Evolutionary conservation across 2,888 invertebrate genomes (phyloP), one percentile per base, ranked within the genome.

Genomic region (Apotomis turbidana): DNA sequence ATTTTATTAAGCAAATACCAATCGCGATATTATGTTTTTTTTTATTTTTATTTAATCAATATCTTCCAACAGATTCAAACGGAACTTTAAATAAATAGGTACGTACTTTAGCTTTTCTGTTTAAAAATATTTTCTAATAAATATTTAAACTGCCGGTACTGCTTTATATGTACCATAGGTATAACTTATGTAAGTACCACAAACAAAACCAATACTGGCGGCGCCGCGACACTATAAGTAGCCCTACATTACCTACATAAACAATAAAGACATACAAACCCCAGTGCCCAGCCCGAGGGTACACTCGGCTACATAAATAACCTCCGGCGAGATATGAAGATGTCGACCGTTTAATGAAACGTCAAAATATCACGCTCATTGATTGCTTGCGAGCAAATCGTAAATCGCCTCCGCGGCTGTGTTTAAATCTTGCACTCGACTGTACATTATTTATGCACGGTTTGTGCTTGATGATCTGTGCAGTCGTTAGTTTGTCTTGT

Each of bases 291-390:
- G 79, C 89, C 87, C 79, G 76, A 74, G 82, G 90, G 90, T 87
- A 87, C 86, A 85, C 84, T 86, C 83, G 75, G 74, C 76, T 64
- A 77, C 87, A 90, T 91, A 92, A 91, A 92, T 89, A 90, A 88
- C 85, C 80, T 75, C 76, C 75, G 79, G 84, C 85, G 78, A 83
- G 84, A 85, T 90, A 93, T 92, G 92, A 92, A 93, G 93, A 90
- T 89, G 91, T 93, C 93, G 83, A 84, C 77, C 78, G 74, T 87
- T 84, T 91, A 93, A 92, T 92, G 92, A 88, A 91, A 91, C 85
- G 91, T 92, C 90, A 91, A 90, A 90, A 89, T 85, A 90, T 84
- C 85, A 78, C 81, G 77, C 79, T 81, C 85, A 87, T 87, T 81
- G 81, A 77, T 77, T 77, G 76, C 74, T 70, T 57, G 66, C 60